Evolutionary conservation across 2,113 vertebrate species (phyloP).

Genomic region (Sebastes fasciatus): DNA sequence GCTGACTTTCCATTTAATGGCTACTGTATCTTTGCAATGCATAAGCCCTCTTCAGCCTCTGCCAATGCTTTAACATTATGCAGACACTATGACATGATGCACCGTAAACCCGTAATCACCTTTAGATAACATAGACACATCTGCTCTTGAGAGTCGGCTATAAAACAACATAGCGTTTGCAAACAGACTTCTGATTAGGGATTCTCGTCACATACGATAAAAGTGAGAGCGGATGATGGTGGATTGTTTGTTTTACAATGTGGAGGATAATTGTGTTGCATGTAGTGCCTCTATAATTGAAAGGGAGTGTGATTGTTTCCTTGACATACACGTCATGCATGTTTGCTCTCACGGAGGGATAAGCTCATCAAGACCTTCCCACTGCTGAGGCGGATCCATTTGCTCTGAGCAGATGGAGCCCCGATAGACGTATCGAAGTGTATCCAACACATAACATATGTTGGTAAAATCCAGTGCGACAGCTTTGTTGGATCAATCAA

Average conservation of each 20-base stretch:
- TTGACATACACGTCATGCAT: conserved; percentile 2
- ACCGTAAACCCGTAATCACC: conserved; percentile 48
- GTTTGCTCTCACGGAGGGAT: conserved; percentile 14
- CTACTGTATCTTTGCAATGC: conserved; percentile 25
- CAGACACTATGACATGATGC: conserved; percentile 6
- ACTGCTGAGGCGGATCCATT: conserved; percentile 4
- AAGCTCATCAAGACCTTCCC: conserved; percentile 29
- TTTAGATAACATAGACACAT: conserved; percentile 16
- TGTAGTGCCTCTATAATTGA: not conserved
- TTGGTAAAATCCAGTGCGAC: not conserved
- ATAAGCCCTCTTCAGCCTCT: not conserved
- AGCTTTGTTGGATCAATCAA: conserved; percentile 15
- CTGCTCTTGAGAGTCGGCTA: conserved; percentile 11
- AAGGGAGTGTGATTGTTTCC: not conserved
- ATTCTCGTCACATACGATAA: not conserved
- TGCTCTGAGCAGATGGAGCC: conserved; percentile 36
- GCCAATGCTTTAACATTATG: conserved; percentile 22
- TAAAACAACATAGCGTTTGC: not conserved
- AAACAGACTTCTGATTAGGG: not conserved
- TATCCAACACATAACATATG: conserved; percentile 34
- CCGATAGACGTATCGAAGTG: conserved; percentile 18
- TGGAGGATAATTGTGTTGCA: not conserved
- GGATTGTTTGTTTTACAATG: not conserved
- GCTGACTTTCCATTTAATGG: conserved; percentile 37
- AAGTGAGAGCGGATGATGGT: not conserved